These are phyloP conservation scores for Coilia nasus DNA, from an alignment of 2,797 vertebrate species.

Conservation along the genomic window DNA sequence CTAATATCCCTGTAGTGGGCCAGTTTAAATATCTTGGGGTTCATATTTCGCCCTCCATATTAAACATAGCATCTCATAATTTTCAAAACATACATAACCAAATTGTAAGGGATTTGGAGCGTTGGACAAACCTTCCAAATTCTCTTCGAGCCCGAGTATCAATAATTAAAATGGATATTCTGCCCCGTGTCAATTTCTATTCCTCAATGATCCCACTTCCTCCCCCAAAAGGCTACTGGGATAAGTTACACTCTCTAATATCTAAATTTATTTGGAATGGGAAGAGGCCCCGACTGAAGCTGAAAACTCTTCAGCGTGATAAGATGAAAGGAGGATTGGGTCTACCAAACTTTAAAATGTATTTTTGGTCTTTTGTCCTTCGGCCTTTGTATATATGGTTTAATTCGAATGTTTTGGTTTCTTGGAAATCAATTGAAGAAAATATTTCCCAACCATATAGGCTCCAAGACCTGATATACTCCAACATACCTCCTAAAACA, in stretches of 20 bases:
- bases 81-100: no score
- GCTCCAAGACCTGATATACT: conserved; percentile 4
- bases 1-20: no score
- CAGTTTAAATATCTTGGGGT: no score
- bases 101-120: no score
- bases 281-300: conserved; percentile 4
- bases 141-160: neutral
- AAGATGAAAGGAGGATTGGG: neutral
- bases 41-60: no score
- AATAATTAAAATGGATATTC: conserved; percentile 11
- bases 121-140: neutral
- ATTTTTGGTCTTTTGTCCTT: no score
- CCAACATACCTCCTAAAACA: neutral
- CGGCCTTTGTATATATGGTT: conserved; percentile 2
- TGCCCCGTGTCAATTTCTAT: neutral
- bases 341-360: no score
- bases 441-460: conserved; percentile 12
- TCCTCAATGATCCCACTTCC: neutral
- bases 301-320: neutral
- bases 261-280: conserved; percentile 13
- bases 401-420: neutral
- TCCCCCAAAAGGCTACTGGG: neutral
- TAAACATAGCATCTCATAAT: no score
- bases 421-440: conserved; percentile 23
- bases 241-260: neutral